Base-by-base conservation (phyloP, 2,113 vertebrate species). In the Spea bombifrons region DNA sequence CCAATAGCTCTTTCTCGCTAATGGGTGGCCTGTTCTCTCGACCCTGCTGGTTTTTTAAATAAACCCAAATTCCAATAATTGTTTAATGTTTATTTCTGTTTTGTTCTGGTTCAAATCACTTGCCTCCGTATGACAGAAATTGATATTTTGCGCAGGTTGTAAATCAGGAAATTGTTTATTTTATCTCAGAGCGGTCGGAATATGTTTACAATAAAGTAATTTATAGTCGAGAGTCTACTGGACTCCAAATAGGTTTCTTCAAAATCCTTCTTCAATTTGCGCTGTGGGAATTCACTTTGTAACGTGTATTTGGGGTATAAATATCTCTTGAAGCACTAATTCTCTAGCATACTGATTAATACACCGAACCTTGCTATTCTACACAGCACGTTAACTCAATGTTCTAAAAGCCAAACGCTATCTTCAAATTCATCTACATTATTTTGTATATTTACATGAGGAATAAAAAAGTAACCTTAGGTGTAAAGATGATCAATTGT, bases 41-140 rank as follows among this genome's bases (percentile, higher is more conserved):
- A 84, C 85, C 89, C 91, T 44, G 87, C 90, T 92, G 91, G 78
- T 87, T 88, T 91, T 88, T 89, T 77, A 89, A 92, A 90, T 89
- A 89, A 93, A 90, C 85, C 86, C 86, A 88, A 91, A 92, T 88
- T 88, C 90, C 88, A 87, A 88, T 93, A 91, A 93, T 92, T 93
- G 91, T 90, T 91, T 91, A 91, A 92, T 91, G 90, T 85, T 92
- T 90, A 85, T 88, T 92, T 91, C 90, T 88, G 85, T 88, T 91
- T 90, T 86, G 89, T 88, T 92, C 88, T 85, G 89, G 85, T 88
- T 92, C 90, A 86, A 88, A 88, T 88, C 81, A 74, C 81, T 84
- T 57, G 81, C 66, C 61, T 88, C 82, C 82, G 79, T 71, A 49
- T 82, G 87, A 81, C 87, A 88, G 85, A 86, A 91, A 91, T 81